phyloP scores from a whole-genome alignment of 2,888 invertebrate species.

The Stenotaenia linearis region DNA sequence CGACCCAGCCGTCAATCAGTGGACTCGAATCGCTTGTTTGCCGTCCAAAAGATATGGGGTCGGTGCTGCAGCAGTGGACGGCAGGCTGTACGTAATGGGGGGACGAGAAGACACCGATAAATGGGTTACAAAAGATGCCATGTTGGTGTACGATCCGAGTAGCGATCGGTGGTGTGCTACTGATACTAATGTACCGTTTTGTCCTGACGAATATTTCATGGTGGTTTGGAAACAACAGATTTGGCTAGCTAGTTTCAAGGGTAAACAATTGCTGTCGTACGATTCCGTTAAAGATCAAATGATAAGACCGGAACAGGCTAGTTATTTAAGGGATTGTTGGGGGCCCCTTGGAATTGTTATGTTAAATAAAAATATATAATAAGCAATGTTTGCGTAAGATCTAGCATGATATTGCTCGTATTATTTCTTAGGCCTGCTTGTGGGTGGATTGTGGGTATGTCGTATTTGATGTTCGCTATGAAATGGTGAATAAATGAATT shows the following conservation, averaged over 20 bases:
- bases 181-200: slow-evolving; percentile 30
- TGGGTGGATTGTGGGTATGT: neutral
- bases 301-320: slow-evolving; percentile 29
- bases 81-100: slow-evolving; percentile 29
- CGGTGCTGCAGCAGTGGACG: slow-evolving; percentile 28
- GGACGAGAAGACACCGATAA: slow-evolving; percentile 30
- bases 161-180: slow-evolving; percentile 31
- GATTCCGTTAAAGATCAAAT: slow-evolving; percentile 31
- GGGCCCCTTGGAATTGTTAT: slow-evolving; percentile 28
- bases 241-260: slow-evolving; percentile 28
- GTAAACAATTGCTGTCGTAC: slow-evolving; percentile 27
- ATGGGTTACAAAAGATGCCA: slow-evolving; percentile 30
- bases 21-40: slow-evolving; percentile 29
- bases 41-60: slow-evolving; percentile 30
- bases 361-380: slow-evolving; percentile 21
- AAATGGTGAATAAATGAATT: no score
- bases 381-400: neutral
- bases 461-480: no score
- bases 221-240: slow-evolving; percentile 31
- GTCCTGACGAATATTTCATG: slow-evolving; percentile 31
- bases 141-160: slow-evolving; percentile 29
- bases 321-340: slow-evolving; percentile 29
- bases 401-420: neutral
- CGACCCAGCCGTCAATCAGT: slow-evolving; percentile 30
- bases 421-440: neutral